Evolutionary conservation across 1,140 invertebrate species (phyloP).

Genomic region (Camponotus floridanus): DNA sequence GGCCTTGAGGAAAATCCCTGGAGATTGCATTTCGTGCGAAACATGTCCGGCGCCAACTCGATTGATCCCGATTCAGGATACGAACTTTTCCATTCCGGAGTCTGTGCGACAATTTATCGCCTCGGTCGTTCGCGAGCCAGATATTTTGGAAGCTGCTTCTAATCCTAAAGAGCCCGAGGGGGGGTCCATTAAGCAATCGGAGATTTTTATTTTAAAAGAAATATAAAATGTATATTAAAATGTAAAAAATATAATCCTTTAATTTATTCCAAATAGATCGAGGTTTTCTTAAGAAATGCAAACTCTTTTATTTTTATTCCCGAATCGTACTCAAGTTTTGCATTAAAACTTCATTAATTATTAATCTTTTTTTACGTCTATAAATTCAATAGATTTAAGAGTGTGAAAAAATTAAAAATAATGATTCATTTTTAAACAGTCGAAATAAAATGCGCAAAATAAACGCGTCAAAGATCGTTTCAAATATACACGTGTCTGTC

Average conservation of each 20-base stretch:
- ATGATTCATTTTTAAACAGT: too few relatives aligned
- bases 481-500: too few relatives aligned
- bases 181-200: background rate
- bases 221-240: too few relatives aligned
- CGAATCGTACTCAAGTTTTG: background rate
- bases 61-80: slow-evolving; percentile 31
- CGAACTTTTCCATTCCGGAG: slow-evolving; percentile 1
- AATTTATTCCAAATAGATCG: background rate
- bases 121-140: background rate
- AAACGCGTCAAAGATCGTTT: too few relatives aligned
- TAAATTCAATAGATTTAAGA: background rate
- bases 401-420: background rate
- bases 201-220: background rate
- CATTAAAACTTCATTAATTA: background rate
- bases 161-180: background rate
- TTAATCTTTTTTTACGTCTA: background rate
- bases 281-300: background rate
- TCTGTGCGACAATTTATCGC: slow-evolving; percentile 5
- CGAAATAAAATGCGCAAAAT: too few relatives aligned
- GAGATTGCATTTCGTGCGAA: slow-evolving; percentile 66
- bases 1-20: slow-evolving; percentile 68
- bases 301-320: background rate
- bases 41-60: slow-evolving; percentile 44
- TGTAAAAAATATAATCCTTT: background rate
- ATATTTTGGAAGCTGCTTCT: background rate